Conservation (phyloP, 2,888 invertebrate species). For the Lasioglossum figueresi region DNA sequence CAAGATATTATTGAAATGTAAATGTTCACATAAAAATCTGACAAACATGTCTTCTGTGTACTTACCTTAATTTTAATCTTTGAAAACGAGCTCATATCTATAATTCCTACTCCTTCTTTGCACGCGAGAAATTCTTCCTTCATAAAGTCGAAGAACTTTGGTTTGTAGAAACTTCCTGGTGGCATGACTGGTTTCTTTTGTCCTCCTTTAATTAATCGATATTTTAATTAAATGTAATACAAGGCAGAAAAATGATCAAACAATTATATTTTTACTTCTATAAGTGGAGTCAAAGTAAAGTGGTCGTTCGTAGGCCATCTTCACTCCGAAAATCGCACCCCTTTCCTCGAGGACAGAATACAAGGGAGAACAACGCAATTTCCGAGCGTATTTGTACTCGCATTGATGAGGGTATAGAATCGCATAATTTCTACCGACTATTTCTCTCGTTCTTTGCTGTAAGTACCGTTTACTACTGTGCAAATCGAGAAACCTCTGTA, state of each 20-base stretch:
- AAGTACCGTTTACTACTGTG: slow-evolving; percentile 88
- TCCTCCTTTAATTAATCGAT: slow-evolving; percentile 79
- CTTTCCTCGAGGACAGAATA: slow-evolving; percentile 87
- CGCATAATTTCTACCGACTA: slow-evolving; percentile 87
- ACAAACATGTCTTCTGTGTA: slow-evolving; percentile 26
- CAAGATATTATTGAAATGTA: slow-evolving; percentile 34
- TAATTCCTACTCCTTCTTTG: slow-evolving; percentile 90
- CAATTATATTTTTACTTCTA: slow-evolving; percentile 81
- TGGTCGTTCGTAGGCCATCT: slow-evolving; percentile 90
- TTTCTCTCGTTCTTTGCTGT: slow-evolving; percentile 87
- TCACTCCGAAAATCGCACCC: slow-evolving; percentile 89
- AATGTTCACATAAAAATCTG: slow-evolving; percentile 13
- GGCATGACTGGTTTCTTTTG: slow-evolving; percentile 86
- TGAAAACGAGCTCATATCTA: slow-evolving; percentile 92
- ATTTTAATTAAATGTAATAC: neutral
- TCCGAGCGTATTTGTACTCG: slow-evolving; percentile 87
- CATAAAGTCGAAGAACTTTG: slow-evolving; percentile 89
- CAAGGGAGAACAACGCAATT: slow-evolving; percentile 88
- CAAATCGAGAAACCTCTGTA: slow-evolving; percentile 88
- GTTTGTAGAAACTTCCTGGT: slow-evolving; percentile 88
- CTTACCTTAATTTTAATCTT: slow-evolving; percentile 90
- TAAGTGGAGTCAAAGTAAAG: slow-evolving; percentile 87
- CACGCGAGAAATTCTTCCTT: slow-evolving; percentile 90
- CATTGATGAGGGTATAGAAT: slow-evolving; percentile 86
- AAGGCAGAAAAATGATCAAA: neutral